A percentile compares a stretch with the other conserved stretches of the same genome.
phyloP scores from a whole-genome alignment of 2,113 vertebrate species.

The Tyrannus savana region DNA sequence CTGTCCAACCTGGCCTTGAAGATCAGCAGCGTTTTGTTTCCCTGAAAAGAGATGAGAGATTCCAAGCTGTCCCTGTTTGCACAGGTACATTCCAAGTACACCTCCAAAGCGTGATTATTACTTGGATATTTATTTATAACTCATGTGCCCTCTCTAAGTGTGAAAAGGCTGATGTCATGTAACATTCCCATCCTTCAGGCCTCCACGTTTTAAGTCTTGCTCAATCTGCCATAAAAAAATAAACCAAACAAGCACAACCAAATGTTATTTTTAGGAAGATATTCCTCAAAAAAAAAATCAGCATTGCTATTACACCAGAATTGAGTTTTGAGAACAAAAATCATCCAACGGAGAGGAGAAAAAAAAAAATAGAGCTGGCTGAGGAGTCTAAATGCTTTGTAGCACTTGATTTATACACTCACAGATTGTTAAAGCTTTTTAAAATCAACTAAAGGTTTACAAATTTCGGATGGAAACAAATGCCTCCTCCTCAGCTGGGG shows the following conservation, averaged over 20 bases:
- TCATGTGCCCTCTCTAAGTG: not conserved
- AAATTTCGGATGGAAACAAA: constrained; percentile 17
- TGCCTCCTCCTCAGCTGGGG: not conserved
- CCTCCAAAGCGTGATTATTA: not conserved
- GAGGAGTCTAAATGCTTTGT: not conserved
- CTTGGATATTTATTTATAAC: not conserved
- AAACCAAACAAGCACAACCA: not conserved
- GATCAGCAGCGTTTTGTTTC: not conserved
- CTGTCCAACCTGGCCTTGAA: not conserved
- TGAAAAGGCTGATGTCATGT: not conserved
- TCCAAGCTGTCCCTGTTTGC: not conserved
- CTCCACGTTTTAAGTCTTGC: not conserved
- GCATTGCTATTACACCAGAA: not conserved
- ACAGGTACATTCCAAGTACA: not conserved
- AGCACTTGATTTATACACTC: not conserved
- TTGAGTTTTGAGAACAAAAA: not conserved
- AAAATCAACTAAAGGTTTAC: constrained; percentile 13
- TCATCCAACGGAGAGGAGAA: not conserved
- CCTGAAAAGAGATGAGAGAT: not conserved
- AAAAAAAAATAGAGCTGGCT: not conserved
- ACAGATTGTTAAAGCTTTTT: not conserved
- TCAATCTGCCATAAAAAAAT: not conserved
- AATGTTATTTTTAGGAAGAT: not conserved
- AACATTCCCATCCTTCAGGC: not conserved
- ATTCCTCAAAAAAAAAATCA: not conserved